phyloP scores from a whole-genome alignment of 2,113 vertebrate species.

The Syngnathoides biaculeatus region DNA sequence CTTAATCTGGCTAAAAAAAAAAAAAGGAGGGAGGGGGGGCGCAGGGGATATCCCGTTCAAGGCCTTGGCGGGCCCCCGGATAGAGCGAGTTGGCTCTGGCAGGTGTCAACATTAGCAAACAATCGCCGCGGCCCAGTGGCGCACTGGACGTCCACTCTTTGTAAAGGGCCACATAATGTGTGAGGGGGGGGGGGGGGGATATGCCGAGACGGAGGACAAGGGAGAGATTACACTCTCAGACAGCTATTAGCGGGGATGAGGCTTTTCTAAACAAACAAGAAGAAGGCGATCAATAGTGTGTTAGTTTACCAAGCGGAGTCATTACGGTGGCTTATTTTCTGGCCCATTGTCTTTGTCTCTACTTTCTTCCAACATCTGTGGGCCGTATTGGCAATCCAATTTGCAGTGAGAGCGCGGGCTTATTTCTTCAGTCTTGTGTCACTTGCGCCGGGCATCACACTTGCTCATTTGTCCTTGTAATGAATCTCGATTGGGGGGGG shows the following conservation, averaged over 20 bases:
- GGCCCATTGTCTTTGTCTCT: conserved; percentile 64
- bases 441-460: conserved; percentile 10
- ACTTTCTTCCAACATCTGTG: conserved; percentile 56
- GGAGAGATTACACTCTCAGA: conserved; percentile 76
- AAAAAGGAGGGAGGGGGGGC: too few species aligned
- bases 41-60: conserved; percentile 62
- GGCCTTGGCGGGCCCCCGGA: conserved; percentile 56
- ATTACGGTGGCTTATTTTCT: conserved; percentile 70
- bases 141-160: conserved; percentile 71
- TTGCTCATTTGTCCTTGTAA: conserved; percentile 53
- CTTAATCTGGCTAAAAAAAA: conserved; percentile 84
- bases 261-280: conserved; percentile 78
- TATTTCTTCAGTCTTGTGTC: conserved; percentile 50
- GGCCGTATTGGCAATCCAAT: conserved; percentile 72
- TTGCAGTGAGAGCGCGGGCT: conserved; percentile 47
- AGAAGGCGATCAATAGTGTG: conserved; percentile 75
- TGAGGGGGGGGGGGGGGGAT: too few species aligned
- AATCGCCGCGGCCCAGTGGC: conserved; percentile 66
- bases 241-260: conserved; percentile 78
- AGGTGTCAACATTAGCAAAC: conserved; percentile 81
- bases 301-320: conserved; percentile 70
- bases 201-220: conserved; percentile 65
- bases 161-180: conserved; percentile 68
- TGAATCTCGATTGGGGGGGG: conserved; percentile 63
- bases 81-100: conserved; percentile 67